These are phyloP conservation scores for Triplophysa rosa DNA, from an alignment of 2,113 vertebrate genomes.

Conservation along the genomic window DNA sequence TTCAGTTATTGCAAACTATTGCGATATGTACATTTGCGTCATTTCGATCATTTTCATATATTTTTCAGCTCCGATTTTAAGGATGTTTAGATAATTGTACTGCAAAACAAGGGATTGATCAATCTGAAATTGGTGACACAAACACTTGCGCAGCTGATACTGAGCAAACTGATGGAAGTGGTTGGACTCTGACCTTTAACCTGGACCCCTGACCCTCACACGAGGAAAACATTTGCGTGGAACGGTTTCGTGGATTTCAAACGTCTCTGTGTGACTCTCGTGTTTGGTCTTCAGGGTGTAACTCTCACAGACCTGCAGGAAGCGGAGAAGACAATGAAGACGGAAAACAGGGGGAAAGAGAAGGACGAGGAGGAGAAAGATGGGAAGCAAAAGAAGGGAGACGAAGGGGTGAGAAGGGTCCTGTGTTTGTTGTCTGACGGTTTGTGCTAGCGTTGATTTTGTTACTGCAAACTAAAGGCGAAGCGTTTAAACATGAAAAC, in stretches of 20 bases:
- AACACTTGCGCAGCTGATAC: too few relatives aligned
- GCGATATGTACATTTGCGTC: too few relatives aligned
- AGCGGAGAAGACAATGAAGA: constrained; percentile 79
- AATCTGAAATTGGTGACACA: too few relatives aligned
- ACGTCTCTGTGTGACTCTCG: neutral
- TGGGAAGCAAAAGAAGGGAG: constrained; percentile 65
- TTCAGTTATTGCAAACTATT: too few relatives aligned
- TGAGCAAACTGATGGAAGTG: too few relatives aligned
- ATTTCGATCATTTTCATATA: too few relatives aligned
- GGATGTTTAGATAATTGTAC: too few relatives aligned
- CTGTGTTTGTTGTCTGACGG: neutral
- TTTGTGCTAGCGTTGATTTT: neutral
- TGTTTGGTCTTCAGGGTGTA: constrained; percentile 70
- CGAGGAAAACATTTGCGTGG: neutral
- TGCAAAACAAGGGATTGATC: too few relatives aligned
- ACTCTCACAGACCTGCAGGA: constrained; percentile 82
- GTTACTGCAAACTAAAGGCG: neutral
- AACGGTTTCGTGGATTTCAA: neutral
- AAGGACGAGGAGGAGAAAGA: constrained; percentile 66
- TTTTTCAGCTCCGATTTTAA: too few relatives aligned
- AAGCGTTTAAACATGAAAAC: neutral
- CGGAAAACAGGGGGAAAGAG: constrained; percentile 65
- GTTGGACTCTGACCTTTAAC: neutral
- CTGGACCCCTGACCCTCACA: neutral
- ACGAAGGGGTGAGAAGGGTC: constrained; percentile 72